Evolutionary conservation across 2,113 vertebrate genomes (phyloP).

Genomic region (Apus apus): DNA sequence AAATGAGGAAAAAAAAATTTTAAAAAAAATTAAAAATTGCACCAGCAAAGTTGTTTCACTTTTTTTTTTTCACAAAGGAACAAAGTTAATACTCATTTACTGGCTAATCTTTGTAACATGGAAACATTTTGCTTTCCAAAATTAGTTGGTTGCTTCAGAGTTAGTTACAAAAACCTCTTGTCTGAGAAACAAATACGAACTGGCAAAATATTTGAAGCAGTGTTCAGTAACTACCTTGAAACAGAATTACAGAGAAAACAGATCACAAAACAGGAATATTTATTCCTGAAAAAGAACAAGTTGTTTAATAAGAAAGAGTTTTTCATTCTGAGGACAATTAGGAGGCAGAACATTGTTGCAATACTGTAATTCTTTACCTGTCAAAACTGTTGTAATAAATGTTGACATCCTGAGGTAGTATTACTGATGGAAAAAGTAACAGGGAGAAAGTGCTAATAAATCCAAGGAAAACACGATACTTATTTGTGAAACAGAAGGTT

Average conservation of each 20-base stretch:
- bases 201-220: constrained; percentile 18
- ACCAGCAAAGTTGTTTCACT: not conserved
- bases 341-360: not conserved
- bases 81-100: constrained; percentile 41
- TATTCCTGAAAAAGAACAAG: not conserved
- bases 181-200: constrained; percentile 31
- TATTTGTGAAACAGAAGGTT: constrained; percentile 40
- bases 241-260: constrained; percentile 23
- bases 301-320: not conserved
- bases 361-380: not conserved
- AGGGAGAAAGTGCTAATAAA: constrained; percentile 45
- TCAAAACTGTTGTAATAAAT: not conserved
- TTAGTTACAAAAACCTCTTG: constrained; percentile 35
- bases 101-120: constrained; percentile 46
- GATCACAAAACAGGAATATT: not conserved
- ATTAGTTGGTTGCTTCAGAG: constrained; percentile 27
- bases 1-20: not conserved
- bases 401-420: constrained; percentile 20
- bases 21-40: not conserved
- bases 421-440: constrained; percentile 36
- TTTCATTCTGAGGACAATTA: constrained; percentile 11
- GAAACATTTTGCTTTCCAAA: constrained; percentile 51
- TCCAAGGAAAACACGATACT: constrained; percentile 36
- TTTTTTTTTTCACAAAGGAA: constrained; percentile 43
- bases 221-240: constrained; percentile 43